Evolutionary conservation across 2,113 vertebrate species (phyloP).

Genomic region (Chaetura pelagica): DNA sequence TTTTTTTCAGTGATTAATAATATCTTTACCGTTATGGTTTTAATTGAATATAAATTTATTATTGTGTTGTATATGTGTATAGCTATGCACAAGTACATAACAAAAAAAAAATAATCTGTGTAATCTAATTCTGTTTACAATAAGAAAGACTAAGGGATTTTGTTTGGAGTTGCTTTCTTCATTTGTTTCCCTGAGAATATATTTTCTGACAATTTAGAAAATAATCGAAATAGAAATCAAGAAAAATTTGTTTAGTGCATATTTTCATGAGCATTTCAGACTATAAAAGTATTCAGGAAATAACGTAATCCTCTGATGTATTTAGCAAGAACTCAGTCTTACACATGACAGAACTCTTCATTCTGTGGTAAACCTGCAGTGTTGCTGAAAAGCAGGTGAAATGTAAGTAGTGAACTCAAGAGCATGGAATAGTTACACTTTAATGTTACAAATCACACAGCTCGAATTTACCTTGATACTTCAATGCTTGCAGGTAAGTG

Average conservation of each 20-base stretch:
- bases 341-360: not conserved
- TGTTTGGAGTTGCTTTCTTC: not conserved
- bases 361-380: not conserved
- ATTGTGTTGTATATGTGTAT: not conserved
- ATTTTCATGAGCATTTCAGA: not conserved
- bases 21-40: not conserved
- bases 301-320: not conserved
- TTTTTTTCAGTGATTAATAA: not conserved
- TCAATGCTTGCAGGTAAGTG: not conserved
- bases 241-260: not conserved
- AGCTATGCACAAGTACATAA: not conserved
- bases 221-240: not conserved
- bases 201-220: not conserved
- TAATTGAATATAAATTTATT: not conserved
- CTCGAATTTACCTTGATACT: not conserved
- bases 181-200: not conserved
- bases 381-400: not conserved
- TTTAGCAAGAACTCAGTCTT: not conserved
- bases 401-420: not conserved
- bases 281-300: not conserved
- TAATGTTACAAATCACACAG: not conserved
- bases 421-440: too few relatives aligned
- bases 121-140: not conserved
- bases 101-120: not conserved
- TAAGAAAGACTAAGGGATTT: not conserved